A percentile compares a stretch with the other conserved stretches of the same genome.
Conservation (phyloP, 1,140 invertebrate genomes). For the Dufourea novaeangliae region DNA sequence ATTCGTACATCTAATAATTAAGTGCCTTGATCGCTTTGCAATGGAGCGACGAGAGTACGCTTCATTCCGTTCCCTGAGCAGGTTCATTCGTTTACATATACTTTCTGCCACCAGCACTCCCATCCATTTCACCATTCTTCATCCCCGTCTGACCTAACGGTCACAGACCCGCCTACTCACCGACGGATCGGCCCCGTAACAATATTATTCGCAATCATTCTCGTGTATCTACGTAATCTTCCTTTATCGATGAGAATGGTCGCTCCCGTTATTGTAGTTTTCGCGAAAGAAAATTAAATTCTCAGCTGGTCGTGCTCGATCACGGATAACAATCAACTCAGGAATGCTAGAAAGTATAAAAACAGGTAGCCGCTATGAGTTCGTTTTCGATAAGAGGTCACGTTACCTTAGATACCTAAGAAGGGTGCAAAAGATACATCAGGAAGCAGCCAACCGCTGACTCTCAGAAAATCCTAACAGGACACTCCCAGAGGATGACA, state of each 20-base stretch:
- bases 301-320: neutral
- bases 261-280: neutral
- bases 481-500: too few relatives aligned
- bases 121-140: neutral
- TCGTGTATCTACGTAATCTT: neutral
- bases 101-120: too few relatives aligned
- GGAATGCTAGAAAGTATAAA: too few relatives aligned
- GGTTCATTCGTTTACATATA: constrained; percentile 1
- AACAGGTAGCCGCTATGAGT: too few relatives aligned
- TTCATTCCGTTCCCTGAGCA: neutral
- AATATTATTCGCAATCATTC: constrained; percentile 5
- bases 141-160: neutral
- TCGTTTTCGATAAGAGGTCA: too few relatives aligned
- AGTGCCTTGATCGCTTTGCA: constrained; percentile 7
- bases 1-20: constrained; percentile 34
- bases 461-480: too few relatives aligned
- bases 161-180: neutral
- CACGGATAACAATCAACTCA: constrained; percentile 4
- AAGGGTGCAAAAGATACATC: too few relatives aligned
- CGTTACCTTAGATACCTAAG: too few relatives aligned
- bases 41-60: neutral
- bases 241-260: neutral
- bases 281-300: constrained; percentile 19
- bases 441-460: too few relatives aligned
- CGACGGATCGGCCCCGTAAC: neutral